Base-by-base conservation (phyloP, 2,888 invertebrate genomes). In the Malthinus seriepunctatus region DNA sequence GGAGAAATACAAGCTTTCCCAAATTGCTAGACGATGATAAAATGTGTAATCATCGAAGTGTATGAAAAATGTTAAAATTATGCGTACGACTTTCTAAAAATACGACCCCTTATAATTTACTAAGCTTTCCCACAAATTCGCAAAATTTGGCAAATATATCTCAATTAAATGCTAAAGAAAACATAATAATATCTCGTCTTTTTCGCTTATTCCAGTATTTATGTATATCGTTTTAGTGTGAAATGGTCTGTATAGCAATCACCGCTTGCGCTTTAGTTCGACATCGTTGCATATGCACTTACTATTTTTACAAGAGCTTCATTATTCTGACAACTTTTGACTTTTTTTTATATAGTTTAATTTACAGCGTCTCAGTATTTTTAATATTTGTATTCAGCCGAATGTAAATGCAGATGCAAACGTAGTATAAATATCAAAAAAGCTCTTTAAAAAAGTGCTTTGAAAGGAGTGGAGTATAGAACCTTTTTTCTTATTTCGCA, bases 171-270 rank as follows among this genome's bases (percentile, higher is more conserved):
- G 61, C 59, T 51, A 55, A 62, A 55, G 63, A 37, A 23, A 64
- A 50, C 65, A 63, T 66, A 66, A 66, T 66, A 64, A 64, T 57
- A 60, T 63, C 39, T 39, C 63, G 67, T 67, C 63, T 65, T 63
- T 62, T 48, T 61, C 67, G 67, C 65, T 70, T 70, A 69, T 69
- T 68, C 69, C 65, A 65, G 67, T 69, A 71, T 71, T 71, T 71
- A 71, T 70, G 69, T 68, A 66, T 67, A 70, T 67, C 63, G 67
- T 53, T 62, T 63, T 56, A 46, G 65, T 67, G 69, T 67, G 70
- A 70, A 71, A 71, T 71, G 71, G 69, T 56, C 63, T 59, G 69
- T 61, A 66, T 65, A 56, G 66, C 65, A 68, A 70, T 70, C 69
- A 66, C 60, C 66, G 67, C 63, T 67, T 58, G 62, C 66, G 67